A percentile compares a stretch with the other conserved stretches of the same genome.
Evolutionary conservation across 2,888 invertebrate species (phyloP).

Genomic region (Didymodactylos carnosus): DNA sequence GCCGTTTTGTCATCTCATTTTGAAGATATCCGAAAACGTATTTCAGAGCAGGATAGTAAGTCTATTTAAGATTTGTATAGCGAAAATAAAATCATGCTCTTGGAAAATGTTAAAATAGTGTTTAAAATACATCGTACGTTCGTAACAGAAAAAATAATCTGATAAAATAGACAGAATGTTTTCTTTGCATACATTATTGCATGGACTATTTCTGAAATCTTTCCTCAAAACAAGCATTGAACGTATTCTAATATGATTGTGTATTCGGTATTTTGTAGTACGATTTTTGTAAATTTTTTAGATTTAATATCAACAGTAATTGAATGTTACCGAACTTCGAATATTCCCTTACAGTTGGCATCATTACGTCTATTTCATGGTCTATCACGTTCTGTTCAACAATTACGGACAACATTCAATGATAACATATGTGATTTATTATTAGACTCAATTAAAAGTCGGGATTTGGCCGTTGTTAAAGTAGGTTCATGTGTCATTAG

Average conservation of each 20-base stretch:
- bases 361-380: neutral
- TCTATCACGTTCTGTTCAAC: neutral
- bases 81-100: no score
- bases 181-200: no score
- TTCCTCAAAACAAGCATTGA: no score
- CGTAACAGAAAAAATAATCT: no score
- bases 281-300: no score
- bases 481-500: neutral
- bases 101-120: no score
- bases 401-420: neutral
- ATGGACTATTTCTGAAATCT: no score
- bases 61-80: neutral
- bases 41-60: neutral
- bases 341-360: neutral
- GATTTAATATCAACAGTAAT: neutral
- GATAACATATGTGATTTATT: neutral
- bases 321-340: neutral
- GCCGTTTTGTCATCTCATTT: neutral
- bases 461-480: neutral
- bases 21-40: neutral
- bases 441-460: neutral
- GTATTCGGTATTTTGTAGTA: no score
- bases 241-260: no score
- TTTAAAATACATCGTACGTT: no score
- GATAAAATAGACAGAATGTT: no score